Evolutionary conservation across 2,888 invertebrate species (phyloP).

Genomic region (Lymantria dispar): DNA sequence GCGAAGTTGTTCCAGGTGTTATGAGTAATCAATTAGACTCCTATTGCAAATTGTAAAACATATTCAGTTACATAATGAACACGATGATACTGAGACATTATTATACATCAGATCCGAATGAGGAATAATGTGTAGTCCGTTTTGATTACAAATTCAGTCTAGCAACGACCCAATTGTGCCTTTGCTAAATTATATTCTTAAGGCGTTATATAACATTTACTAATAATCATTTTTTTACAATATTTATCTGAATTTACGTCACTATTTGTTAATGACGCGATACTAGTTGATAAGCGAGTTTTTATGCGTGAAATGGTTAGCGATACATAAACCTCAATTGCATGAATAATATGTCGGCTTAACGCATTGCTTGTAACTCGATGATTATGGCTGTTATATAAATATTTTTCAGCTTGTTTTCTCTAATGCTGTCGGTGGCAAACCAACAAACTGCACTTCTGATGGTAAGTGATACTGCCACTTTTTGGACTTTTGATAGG

Average conservation of each 20-base stretch:
- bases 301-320: too few species aligned
- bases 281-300: not conserved
- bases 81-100: slow-evolving; percentile 22
- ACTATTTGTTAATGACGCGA: not conserved
- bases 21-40: slow-evolving; percentile 32
- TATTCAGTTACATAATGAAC: slow-evolving; percentile 32
- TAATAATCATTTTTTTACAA: not conserved
- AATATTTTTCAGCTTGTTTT: too few species aligned
- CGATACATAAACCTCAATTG: too few species aligned
- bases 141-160: slow-evolving; percentile 3
- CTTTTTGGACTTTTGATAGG: too few species aligned
- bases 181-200: slow-evolving; percentile 8
- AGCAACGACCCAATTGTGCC: slow-evolving; percentile 4
- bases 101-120: slow-evolving; percentile 19
- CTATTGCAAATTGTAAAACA: slow-evolving; percentile 31
- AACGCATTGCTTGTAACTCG: too few species aligned
- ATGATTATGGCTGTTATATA: too few species aligned
- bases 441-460: too few species aligned
- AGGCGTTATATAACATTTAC: not conserved
- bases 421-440: too few species aligned
- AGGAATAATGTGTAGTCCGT: slow-evolving; percentile 10
- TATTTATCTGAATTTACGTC: not conserved
- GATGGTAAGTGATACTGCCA: too few species aligned
- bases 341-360: too few species aligned
- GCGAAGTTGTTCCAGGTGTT: slow-evolving; percentile 35